Conservation (phyloP, 2,797 vertebrate species). For the Falco peregrinus region DNA sequence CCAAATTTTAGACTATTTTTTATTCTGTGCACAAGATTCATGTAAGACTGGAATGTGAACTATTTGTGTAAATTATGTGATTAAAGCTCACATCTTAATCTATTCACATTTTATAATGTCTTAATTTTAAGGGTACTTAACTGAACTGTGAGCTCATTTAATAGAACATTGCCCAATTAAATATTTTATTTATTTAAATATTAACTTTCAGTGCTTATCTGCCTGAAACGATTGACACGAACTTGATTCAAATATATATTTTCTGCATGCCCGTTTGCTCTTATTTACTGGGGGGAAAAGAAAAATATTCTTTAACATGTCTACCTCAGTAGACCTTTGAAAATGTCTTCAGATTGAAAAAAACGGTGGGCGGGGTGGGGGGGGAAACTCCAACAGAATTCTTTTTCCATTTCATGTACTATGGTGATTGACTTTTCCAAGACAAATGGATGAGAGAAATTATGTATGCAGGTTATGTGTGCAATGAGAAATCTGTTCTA, state of each 20-base stretch:
- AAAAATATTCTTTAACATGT: no score
- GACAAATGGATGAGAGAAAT: neutral
- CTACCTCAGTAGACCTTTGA: neutral
- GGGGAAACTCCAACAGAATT: neutral
- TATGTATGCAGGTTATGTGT: neutral
- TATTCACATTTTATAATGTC: neutral
- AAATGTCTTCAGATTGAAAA: neutral
- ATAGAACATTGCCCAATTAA: neutral
- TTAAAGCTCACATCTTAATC: neutral
- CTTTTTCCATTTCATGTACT: neutral
- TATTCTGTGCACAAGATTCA: neutral
- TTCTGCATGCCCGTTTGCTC: neutral
- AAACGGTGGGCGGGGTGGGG: no score
- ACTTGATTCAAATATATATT: neutral
- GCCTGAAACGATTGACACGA: neutral
- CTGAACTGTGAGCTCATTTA: neutral
- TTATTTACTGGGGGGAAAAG: neutral
- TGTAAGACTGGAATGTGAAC: fast-evolving
- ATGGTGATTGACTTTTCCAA: neutral
- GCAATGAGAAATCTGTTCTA: neutral
- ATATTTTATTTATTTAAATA: neutral
- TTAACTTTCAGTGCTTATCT: neutral
- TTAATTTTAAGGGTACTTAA: neutral
- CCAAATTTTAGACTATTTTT: neutral
- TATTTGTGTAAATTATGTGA: neutral